These are phyloP conservation scores for Kryphioiulus occultus DNA, from an alignment of 2,888 invertebrate genomes.

Conservation along the genomic window DNA sequence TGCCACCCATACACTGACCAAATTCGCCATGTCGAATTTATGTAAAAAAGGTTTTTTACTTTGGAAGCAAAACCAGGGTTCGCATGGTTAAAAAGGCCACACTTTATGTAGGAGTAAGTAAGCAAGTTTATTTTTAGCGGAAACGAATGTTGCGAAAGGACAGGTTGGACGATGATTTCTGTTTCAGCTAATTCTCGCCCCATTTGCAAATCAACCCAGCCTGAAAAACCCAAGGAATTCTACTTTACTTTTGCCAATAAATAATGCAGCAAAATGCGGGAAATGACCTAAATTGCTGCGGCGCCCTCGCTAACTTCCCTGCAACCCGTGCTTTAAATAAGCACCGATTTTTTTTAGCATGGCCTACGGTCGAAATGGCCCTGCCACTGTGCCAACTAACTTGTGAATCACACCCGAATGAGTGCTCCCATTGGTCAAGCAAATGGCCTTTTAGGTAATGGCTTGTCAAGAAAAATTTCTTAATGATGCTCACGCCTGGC, in stretches of 20 bases:
- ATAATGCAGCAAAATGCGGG: neutral
- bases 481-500: neutral
- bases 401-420: neutral
- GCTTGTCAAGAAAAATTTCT: neutral
- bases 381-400: neutral
- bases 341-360: neutral
- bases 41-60: too few relatives aligned
- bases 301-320: neutral
- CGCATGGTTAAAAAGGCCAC: neutral
- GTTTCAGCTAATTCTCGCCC: conserved; percentile 10
- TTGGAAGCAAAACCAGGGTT: neutral
- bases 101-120: neutral
- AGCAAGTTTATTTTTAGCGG: neutral
- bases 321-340: conserved; percentile 22
- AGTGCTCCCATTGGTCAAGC: conserved; percentile 1
- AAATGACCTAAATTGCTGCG: conserved; percentile 27
- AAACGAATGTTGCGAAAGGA: neutral
- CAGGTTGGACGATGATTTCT: conserved; percentile 10
- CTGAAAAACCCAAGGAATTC: conserved; percentile 25
- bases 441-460: neutral
- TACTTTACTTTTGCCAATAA: conserved; percentile 30
- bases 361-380: conserved; percentile 9
- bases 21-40: neutral
- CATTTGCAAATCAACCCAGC: conserved; percentile 26
- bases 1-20: neutral